Evolutionary conservation across 1,140 invertebrate species (phyloP).

Genomic region (Neodiprion lecontei): DNA sequence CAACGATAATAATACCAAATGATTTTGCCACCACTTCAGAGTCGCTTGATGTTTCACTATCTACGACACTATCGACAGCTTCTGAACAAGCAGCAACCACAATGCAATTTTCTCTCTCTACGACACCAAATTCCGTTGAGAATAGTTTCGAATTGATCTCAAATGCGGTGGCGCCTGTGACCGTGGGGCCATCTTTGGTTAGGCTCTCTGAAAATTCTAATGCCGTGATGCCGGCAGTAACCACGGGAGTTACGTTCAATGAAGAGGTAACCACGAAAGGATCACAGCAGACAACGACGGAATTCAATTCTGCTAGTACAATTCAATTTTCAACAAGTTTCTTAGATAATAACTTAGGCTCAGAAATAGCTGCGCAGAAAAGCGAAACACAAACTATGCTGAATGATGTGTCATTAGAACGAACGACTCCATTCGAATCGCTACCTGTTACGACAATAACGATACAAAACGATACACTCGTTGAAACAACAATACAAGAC

Average conservation of each 20-base stretch:
- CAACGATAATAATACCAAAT: background rate
- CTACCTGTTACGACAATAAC: background rate
- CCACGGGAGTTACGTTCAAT: slow-evolving; percentile 18
- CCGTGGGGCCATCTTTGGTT: background rate
- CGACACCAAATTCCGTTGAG: background rate
- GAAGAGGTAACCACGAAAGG: background rate
- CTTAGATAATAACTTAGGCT: background rate
- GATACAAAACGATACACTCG: slow-evolving; percentile 10
- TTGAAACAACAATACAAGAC: slow-evolving; percentile 24
- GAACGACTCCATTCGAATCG: background rate
- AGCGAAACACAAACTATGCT: background rate
- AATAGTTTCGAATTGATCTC: background rate
- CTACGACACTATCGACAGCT: background rate
- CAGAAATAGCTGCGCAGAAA: background rate
- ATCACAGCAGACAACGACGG: background rate
- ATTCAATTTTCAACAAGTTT: background rate
- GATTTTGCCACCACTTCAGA: background rate
- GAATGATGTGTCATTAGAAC: background rate
- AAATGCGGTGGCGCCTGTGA: background rate
- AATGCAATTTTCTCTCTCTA: background rate
- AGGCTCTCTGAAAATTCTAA: background rate
- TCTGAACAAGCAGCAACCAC: background rate
- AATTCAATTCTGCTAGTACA: background rate
- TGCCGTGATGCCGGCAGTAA: background rate
- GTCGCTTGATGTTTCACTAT: background rate